phyloP scores from a whole-genome alignment of 2,888 invertebrate genomes.

The Pandemis heparana region DNA sequence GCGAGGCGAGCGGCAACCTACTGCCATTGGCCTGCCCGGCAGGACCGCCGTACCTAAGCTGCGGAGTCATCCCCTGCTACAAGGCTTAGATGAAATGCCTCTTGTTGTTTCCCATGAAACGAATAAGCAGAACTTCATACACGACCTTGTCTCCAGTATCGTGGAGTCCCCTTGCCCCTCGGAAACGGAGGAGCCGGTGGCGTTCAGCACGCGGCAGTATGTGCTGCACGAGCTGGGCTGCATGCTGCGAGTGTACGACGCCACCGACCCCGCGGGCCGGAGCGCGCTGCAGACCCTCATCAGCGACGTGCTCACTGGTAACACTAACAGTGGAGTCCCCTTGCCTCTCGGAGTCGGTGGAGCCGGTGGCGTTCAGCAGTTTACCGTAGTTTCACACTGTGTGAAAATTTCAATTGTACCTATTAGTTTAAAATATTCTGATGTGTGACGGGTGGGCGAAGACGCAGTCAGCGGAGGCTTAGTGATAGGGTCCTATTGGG shows the following conservation, averaged over 20 bases:
- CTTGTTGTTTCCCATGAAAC: too few species aligned
- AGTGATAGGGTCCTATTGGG: too few species aligned
- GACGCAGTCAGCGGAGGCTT: too few species aligned
- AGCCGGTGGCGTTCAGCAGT: conserved; percentile 73
- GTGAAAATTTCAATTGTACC: too few species aligned
- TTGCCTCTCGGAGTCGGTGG: conserved; percentile 67
- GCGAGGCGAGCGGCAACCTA: too few species aligned
- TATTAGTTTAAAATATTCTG: too few species aligned
- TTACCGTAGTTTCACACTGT: too few species aligned
- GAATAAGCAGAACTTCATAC: not conserved
- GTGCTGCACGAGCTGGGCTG: conserved; percentile 85
- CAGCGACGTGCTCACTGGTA: conserved; percentile 71
- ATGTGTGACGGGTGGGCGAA: too few species aligned
- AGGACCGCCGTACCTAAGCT: too few species aligned
- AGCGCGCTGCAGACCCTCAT: conserved; percentile 68
- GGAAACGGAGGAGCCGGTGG: conserved; percentile 66
- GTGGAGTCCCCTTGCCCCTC: conserved; percentile 77
- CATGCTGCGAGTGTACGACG: conserved; percentile 85
- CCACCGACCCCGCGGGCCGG: conserved; percentile 85
- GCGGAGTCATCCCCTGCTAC: too few species aligned
- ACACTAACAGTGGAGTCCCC: conserved; percentile 77
- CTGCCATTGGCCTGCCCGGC: too few species aligned
- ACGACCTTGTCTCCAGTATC: conserved; percentile 59
- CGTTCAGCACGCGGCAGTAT: conserved; percentile 82
- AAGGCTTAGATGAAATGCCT: too few species aligned